Evolutionary conservation across 2,113 vertebrate genomes (phyloP).

Genomic region (Actinemys pallida): DNA sequence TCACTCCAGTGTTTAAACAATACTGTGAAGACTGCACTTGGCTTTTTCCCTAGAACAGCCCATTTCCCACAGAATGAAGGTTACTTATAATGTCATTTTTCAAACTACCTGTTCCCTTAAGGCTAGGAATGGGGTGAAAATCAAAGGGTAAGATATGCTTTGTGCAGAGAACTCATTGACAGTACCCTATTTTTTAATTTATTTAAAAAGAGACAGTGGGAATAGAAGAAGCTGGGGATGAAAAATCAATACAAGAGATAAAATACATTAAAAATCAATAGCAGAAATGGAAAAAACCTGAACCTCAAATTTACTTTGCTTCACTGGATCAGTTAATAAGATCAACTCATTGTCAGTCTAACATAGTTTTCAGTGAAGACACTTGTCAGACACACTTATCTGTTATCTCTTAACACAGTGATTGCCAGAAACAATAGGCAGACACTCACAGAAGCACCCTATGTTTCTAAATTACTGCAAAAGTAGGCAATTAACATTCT

Average conservation of each 20-base stretch:
- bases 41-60: not conserved
- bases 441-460: not conserved
- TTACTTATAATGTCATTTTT: not conserved
- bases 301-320: not conserved
- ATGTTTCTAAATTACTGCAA: not conserved
- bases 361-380: not conserved
- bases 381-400: not conserved
- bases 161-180: not conserved
- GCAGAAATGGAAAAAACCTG: not conserved
- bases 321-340: not conserved
- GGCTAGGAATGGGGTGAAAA: not conserved
- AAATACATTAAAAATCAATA: not conserved
- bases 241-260: not conserved
- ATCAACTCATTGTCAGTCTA: not conserved
- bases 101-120: not conserved
- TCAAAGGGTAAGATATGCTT: not conserved
- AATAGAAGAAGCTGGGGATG: not conserved
- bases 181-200: not conserved
- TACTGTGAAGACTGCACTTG: not conserved
- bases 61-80: not conserved
- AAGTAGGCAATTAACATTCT: constrained; percentile 34
- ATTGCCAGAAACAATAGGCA: not conserved
- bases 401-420: not conserved
- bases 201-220: not conserved
- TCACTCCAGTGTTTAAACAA: not conserved